Percentiles rank a stretch among this genome's conserved stretches.
phyloP scores from a whole-genome alignment of 2,113 vertebrate genomes.

The Halichoerus grypus region DNA sequence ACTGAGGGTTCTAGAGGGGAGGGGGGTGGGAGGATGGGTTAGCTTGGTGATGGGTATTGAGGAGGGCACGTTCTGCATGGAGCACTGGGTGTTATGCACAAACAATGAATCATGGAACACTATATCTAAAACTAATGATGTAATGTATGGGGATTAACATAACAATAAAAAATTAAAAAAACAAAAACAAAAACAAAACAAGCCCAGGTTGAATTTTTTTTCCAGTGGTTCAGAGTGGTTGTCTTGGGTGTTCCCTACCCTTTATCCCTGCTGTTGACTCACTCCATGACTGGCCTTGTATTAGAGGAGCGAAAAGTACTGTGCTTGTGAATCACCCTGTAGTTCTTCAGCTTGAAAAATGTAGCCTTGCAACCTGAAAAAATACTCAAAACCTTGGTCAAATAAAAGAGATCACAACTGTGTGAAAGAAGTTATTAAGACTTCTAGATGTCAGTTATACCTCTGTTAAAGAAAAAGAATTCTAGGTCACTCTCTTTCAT shows the following conservation, averaged over 20 bases:
- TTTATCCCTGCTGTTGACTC: constrained; percentile 39
- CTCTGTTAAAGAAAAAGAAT: neutral
- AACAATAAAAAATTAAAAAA: too few relatives aligned
- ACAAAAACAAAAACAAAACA: too few relatives aligned
- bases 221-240: neutral
- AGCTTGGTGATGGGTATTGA: too few relatives aligned
- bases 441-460: neutral
- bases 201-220: neutral
- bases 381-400: neutral
- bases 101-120: too few relatives aligned
- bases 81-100: too few relatives aligned
- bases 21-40: too few relatives aligned
- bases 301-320: neutral
- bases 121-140: too few relatives aligned
- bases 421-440: neutral
- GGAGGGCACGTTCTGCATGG: too few relatives aligned
- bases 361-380: neutral
- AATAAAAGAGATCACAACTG: neutral
- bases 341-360: neutral
- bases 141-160: too few relatives aligned
- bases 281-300: neutral
- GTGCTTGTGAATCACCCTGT: neutral
- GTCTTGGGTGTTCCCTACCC: neutral
- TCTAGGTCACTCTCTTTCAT: neutral
- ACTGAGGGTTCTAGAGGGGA: too few relatives aligned